Conservation (phyloP, 2,113 vertebrate genomes). For the Plestiodon gilberti region DNA sequence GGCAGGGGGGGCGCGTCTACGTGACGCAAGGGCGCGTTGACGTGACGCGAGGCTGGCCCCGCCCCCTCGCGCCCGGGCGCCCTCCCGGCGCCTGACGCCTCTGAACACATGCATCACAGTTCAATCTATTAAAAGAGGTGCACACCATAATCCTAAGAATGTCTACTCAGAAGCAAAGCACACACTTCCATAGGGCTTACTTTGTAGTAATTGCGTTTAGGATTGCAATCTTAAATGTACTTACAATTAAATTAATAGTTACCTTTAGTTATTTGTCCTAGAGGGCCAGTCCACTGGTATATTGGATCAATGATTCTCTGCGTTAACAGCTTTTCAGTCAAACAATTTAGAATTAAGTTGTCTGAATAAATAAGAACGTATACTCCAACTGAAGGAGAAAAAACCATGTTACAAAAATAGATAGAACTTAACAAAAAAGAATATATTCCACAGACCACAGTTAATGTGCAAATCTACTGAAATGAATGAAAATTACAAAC, state of each 20-base stretch:
- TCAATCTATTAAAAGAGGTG: not conserved
- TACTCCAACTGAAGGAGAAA: constrained; percentile 29
- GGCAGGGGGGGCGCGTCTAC: too few species aligned
- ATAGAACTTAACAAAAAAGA: not conserved
- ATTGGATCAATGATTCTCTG: constrained; percentile 32
- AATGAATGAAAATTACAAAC: not conserved
- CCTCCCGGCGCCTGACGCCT: too few species aligned
- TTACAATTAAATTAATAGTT: constrained; percentile 1
- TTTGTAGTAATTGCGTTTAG: not conserved
- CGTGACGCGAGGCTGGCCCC: too few species aligned
- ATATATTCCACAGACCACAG: not conserved
- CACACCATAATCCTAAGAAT: not conserved
- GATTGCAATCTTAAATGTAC: not conserved
- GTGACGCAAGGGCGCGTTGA: too few species aligned
- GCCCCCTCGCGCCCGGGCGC: too few species aligned
- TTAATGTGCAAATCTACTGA: not conserved
- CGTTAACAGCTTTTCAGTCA: constrained; percentile 35
- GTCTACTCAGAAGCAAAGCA: not conserved
- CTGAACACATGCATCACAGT: not conserved
- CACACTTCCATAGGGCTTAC: not conserved
- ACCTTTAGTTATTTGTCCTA: constrained; percentile 31
- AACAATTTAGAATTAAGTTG: constrained; percentile 31
- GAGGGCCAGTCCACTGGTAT: constrained; percentile 29
- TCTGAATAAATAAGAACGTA: constrained; percentile 32
- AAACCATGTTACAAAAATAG: not conserved